These are phyloP conservation scores for Gonocerus acuteangulatus DNA, from an alignment of 2,888 invertebrate species.

Conservation along the genomic window DNA sequence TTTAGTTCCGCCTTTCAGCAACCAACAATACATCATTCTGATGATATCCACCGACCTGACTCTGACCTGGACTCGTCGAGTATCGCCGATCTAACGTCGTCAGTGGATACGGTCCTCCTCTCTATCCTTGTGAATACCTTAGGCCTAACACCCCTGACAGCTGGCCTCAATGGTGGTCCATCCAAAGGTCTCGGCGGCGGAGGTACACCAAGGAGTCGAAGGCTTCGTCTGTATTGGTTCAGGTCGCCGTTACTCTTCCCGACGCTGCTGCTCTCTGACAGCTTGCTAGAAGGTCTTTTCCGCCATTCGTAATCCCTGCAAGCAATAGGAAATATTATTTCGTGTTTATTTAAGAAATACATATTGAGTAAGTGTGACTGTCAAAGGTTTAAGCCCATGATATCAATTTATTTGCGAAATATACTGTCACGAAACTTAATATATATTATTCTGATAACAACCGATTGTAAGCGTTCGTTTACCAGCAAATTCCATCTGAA, in stretches of 20 bases:
- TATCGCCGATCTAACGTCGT: slow-evolving; percentile 35
- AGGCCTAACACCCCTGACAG: not conserved
- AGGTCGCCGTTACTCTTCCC: not conserved
- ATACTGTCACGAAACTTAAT: too few species aligned
- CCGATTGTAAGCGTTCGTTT: too few species aligned
- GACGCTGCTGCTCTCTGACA: slow-evolving; percentile 3
- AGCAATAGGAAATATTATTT: too few species aligned
- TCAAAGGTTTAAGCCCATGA: too few species aligned
- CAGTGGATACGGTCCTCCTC: slow-evolving; percentile 36
- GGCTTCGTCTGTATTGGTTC: slow-evolving; percentile 37
- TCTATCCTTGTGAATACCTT: slow-evolving; percentile 34
- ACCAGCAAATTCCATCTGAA: too few species aligned
- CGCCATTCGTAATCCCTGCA: slow-evolving; percentile 3
- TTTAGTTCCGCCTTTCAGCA: too few species aligned
- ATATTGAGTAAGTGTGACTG: too few species aligned
- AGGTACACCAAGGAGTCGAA: slow-evolving; percentile 38
- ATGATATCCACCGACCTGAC: slow-evolving; percentile 5
- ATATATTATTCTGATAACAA: too few species aligned
- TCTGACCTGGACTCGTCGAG: slow-evolving; percentile 28
- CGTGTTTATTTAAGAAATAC: too few species aligned
- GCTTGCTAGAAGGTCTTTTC: slow-evolving; percentile 15
- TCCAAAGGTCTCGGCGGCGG: slow-evolving; percentile 7
- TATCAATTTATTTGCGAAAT: too few species aligned
- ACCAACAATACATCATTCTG: too few species aligned
- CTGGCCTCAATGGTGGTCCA: not conserved